phyloP scores from a whole-genome alignment of 2,113 vertebrate species.

The Nyctereutes procyonoides region DNA sequence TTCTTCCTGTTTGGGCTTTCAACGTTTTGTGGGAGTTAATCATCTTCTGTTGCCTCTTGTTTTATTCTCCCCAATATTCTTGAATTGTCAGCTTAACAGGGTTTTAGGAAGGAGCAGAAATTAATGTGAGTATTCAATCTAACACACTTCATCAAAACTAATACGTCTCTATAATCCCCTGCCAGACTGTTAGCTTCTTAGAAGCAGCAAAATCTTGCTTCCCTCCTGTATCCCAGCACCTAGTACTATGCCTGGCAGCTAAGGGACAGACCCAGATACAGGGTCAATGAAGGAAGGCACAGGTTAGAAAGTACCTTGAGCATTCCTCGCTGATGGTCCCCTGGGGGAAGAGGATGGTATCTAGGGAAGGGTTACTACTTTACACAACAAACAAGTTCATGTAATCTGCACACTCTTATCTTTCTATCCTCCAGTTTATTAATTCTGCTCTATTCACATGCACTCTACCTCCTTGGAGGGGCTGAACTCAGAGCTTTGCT shows the following conservation, averaged over 20 bases:
- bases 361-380: neutral
- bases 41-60: neutral
- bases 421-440: neutral
- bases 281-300: neutral
- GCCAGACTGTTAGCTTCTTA: neutral
- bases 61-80: neutral
- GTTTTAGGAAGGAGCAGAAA: neutral
- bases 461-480: neutral
- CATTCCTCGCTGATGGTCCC: accelerated
- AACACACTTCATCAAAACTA: neutral
- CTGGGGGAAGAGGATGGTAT: neutral
- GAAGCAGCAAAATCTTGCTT: neutral
- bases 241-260: neutral
- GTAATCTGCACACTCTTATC: neutral
- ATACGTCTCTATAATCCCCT: neutral
- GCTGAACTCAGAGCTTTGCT: neutral
- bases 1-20: neutral
- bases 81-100: neutral
- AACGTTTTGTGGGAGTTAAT: neutral
- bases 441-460: neutral
- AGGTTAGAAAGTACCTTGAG: neutral
- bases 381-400: neutral
- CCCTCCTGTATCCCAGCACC: neutral
- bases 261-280: neutral
- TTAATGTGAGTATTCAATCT: neutral